Percentiles rank a stretch among this genome's conserved stretches.
These are phyloP conservation scores for Steinernema carpocapsae DNA, from an alignment of 2,888 invertebrate genomes.

Conservation along the genomic window DNA sequence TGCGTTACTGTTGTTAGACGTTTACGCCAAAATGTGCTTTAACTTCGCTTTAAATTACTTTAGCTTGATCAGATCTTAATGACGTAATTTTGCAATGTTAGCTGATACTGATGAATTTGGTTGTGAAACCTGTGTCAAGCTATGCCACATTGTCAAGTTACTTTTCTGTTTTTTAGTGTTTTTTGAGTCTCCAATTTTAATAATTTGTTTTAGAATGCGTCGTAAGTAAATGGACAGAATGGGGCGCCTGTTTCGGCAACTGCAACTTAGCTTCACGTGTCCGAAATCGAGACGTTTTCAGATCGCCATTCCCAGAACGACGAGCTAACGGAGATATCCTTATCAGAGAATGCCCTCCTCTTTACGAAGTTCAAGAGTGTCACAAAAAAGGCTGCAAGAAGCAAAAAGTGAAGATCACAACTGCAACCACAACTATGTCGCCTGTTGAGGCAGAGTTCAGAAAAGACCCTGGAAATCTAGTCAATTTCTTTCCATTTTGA, in stretches of 20 bases:
- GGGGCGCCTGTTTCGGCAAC: constrained; percentile 46
- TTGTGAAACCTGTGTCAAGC: too few species aligned
- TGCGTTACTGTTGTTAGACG: neutral
- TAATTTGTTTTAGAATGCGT: constrained; percentile 42
- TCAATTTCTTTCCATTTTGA: constrained; percentile 25
- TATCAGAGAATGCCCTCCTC: constrained; percentile 48
- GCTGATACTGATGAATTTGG: too few species aligned
- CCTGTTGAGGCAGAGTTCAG: neutral
- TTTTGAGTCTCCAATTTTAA: neutral
- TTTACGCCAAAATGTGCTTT: too few species aligned
- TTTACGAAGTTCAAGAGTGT: constrained; percentile 50
- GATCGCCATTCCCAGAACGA: constrained; percentile 50
- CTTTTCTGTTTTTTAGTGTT: too few species aligned
- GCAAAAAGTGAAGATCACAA: neutral
- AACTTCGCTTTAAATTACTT: too few species aligned
- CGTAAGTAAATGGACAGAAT: constrained; percentile 46
- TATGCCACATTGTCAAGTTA: too few species aligned
- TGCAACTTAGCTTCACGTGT: constrained; percentile 50
- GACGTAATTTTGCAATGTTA: too few species aligned
- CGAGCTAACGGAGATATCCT: constrained; percentile 39
- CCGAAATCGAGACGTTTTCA: constrained; percentile 50
- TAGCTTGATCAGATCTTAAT: too few species aligned
- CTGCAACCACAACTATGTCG: constrained; percentile 1
- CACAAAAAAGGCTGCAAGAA: constrained; percentile 43
- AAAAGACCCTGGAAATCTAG: neutral